Conservation (phyloP, 2,797 vertebrate genomes). For the Coregonus suidteri region DNA sequence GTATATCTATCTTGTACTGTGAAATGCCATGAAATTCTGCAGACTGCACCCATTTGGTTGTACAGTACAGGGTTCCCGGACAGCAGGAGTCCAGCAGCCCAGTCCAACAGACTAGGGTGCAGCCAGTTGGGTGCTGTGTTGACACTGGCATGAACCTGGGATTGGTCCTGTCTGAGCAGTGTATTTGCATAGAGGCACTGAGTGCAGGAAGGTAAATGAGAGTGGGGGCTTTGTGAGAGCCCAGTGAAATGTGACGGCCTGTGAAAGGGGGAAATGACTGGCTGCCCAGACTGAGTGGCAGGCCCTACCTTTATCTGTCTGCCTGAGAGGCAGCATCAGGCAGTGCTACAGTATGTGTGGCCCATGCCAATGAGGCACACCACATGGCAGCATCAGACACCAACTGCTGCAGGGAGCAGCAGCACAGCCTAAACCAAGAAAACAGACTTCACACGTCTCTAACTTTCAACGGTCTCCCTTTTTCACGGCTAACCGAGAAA, state of each 20-base stretch:
- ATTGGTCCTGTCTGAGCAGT: conserved; percentile 10
- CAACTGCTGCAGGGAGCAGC: neutral
- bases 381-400: neutral
- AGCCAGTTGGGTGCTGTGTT: neutral
- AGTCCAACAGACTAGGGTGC: neutral
- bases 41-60: neutral
- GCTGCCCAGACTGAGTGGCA: conserved; percentile 46
- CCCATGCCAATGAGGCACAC: conserved; percentile 41
- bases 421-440: neutral
- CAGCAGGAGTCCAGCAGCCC: neutral
- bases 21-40: neutral
- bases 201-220: neutral
- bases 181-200: conserved; percentile 3
- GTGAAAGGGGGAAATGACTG: conserved; percentile 39
- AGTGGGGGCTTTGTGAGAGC: neutral
- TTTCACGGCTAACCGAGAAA: conserved; percentile 19
- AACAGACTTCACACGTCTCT: neutral
- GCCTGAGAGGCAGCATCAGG: conserved; percentile 23
- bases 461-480: conserved; percentile 1
- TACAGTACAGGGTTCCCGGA: neutral
- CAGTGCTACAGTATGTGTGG: conserved; percentile 3
- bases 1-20: neutral
- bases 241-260: conserved; percentile 19
- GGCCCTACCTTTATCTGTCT: conserved; percentile 48
- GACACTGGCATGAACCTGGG: neutral